Conservation (phyloP, 2,113 vertebrate genomes). For the Chauna torquata region DNA sequence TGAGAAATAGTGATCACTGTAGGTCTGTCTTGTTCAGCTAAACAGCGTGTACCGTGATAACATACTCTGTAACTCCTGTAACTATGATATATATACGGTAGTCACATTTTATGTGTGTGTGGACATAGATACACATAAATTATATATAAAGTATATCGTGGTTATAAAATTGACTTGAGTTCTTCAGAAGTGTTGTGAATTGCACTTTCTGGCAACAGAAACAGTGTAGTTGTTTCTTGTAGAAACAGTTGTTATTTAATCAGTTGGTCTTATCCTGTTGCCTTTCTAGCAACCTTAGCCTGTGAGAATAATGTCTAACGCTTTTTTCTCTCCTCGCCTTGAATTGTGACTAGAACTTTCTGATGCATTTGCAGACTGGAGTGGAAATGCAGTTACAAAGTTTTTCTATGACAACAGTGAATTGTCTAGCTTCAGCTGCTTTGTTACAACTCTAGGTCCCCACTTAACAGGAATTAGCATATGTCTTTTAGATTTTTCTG, state of each 20-base stretch:
- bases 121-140: too few relatives aligned
- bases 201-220: background rate
- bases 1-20: background rate
- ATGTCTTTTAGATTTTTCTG: background rate
- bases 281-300: background rate
- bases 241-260: background rate
- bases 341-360: background rate
- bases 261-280: background rate
- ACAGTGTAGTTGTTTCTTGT: background rate
- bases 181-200: background rate
- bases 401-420: background rate
- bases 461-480: background rate
- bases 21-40: background rate
- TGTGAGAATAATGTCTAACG: background rate
- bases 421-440: background rate
- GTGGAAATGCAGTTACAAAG: background rate
- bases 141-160: background rate
- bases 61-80: background rate
- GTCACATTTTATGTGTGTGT: background rate
- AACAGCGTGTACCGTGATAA: background rate
- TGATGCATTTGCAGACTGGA: background rate
- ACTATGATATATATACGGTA: too few relatives aligned
- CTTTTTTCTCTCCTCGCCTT: background rate
- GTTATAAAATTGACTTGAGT: background rate
- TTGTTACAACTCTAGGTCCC: background rate